A percentile compares a stretch with the other conserved stretches of the same genome.
phyloP scores from a whole-genome alignment of 2,113 vertebrate species.

The Pedetes capensis region DNA sequence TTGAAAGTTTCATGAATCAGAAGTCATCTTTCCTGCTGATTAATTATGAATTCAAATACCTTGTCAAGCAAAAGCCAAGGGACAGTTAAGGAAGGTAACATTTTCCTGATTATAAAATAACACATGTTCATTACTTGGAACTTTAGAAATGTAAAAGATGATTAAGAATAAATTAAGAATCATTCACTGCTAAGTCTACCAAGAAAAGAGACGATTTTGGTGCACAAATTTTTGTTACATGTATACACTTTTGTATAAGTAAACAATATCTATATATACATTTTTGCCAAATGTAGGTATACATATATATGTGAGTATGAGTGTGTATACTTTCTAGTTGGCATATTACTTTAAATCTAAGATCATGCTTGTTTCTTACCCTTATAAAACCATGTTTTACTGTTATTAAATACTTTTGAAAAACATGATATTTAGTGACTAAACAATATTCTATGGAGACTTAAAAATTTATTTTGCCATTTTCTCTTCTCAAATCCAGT shows the following conservation, averaged over 20 bases:
- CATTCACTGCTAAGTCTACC: not conserved
- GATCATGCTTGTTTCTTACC: not conserved
- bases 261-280: not conserved
- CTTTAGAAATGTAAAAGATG: slow-evolving; percentile 54
- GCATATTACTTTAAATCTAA: not conserved
- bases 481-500: not conserved
- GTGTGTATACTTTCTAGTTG: not conserved
- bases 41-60: slow-evolving; percentile 61
- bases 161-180: slow-evolving; percentile 47
- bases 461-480: not conserved
- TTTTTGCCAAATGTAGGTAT: not conserved
- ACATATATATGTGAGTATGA: not conserved
- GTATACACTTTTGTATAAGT: not conserved
- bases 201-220: not conserved
- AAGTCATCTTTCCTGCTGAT: slow-evolving; percentile 39
- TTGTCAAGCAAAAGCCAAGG: slow-evolving; percentile 47
- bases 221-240: not conserved
- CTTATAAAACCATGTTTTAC: not conserved
- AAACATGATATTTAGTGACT: not conserved
- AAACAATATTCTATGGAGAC: not conserved
- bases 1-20: slow-evolving; percentile 63
- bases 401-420: slow-evolving; percentile 20
- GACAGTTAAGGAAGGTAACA: slow-evolving; percentile 26
- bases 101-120: slow-evolving; percentile 51
- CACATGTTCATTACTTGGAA: slow-evolving; percentile 40